phyloP scores from a whole-genome alignment of 2,888 invertebrate species.

The Lasioglossum pauxillum region DNA sequence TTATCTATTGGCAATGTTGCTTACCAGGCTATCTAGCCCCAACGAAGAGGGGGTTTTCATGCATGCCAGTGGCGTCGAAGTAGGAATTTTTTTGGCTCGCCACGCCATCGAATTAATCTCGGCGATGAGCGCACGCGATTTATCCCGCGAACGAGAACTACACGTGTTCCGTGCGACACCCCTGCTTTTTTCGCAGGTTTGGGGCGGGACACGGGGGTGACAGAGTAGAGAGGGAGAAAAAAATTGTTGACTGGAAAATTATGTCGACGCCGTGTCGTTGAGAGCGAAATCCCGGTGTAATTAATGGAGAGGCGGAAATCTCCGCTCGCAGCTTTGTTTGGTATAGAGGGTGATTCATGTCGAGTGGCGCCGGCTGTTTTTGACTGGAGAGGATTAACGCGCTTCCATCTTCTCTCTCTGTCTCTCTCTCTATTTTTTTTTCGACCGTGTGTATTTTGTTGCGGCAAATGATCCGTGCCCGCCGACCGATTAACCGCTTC shows the following conservation, averaged over 20 bases:
- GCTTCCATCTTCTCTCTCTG: not conserved
- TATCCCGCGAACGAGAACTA: slow-evolving; percentile 5
- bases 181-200: not conserved
- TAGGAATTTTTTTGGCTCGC: slow-evolving; percentile 19
- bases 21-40: too few relatives aligned
- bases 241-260: slow-evolving; percentile 16
- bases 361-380: not conserved
- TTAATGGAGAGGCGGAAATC: slow-evolving; percentile 22
- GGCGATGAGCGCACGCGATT: slow-evolving; percentile 15
- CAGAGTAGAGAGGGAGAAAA: not conserved
- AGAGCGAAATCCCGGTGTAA: slow-evolving; percentile 20
- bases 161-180: not conserved
- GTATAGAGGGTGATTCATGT: slow-evolving; percentile 16
- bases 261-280: slow-evolving; percentile 19
- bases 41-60: too few relatives aligned
- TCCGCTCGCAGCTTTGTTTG: slow-evolving; percentile 14
- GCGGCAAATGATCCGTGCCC: slow-evolving; percentile 10
- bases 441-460: not conserved
- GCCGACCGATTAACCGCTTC: not conserved
- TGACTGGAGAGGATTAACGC: slow-evolving; percentile 7
- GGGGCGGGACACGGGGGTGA: not conserved
- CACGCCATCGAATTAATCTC: slow-evolving; percentile 16
- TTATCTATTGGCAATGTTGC: not conserved
- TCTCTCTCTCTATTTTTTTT: not conserved
- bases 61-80: not conserved